Percentiles rank a stretch among this genome's conserved stretches.
These are phyloP conservation scores for Pinna nobilis DNA, from an alignment of 1,140 invertebrate genomes.

Conservation along the genomic window DNA sequence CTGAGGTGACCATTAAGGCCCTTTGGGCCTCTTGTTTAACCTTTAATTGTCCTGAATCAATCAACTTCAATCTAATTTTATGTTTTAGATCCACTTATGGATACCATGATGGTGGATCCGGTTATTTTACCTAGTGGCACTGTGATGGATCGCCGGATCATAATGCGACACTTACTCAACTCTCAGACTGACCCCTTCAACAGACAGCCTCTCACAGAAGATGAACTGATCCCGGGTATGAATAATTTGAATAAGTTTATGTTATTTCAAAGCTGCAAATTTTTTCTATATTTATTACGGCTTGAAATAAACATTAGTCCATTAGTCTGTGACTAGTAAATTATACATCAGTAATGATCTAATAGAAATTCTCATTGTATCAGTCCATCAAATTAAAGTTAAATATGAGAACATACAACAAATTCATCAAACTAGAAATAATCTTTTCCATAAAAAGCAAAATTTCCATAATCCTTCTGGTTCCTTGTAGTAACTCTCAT, in stretches of 20 bases:
- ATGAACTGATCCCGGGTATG: slow-evolving; percentile 86
- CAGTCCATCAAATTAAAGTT: too few species aligned
- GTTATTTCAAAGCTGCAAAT: neutral
- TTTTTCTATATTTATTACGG: neutral
- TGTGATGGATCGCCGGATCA: slow-evolving; percentile 96
- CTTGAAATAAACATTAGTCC: neutral
- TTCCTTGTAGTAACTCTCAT: too few species aligned
- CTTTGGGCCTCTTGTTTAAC: neutral
- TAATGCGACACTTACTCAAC: slow-evolving; percentile 93
- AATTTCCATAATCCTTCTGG: too few species aligned
- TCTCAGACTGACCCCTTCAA: slow-evolving; percentile 98
- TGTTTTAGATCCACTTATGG: slow-evolving; percentile 92
- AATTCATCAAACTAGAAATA: too few species aligned
- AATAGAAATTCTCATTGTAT: neutral
- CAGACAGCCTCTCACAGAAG: slow-evolving; percentile 91
- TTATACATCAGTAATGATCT: neutral
- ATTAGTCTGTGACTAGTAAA: too few species aligned
- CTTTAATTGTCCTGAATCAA: neutral
- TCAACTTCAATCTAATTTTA: slow-evolving; percentile 3
- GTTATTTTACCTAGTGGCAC: slow-evolving; percentile 95
- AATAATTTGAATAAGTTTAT: neutral
- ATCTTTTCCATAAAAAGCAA: too few species aligned
- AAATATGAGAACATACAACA: too few species aligned
- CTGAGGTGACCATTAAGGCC: too few species aligned
- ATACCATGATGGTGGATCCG: slow-evolving; percentile 97